phyloP scores from a whole-genome alignment of 2,113 vertebrate species.

The Pelecanus crispus region DNA sequence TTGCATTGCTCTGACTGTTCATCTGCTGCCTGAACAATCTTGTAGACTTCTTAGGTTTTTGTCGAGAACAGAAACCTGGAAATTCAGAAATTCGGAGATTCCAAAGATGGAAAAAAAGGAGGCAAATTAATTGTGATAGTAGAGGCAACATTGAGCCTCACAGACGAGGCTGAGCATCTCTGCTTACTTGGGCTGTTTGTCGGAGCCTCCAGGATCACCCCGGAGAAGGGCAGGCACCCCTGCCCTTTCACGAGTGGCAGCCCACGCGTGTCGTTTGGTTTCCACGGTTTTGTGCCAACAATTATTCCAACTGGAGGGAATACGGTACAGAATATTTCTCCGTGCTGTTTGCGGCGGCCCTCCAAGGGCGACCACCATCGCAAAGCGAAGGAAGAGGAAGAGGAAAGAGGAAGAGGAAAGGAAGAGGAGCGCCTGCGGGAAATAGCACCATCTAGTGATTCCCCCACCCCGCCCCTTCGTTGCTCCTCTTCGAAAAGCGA shows the following conservation, averaged over 20 bases:
- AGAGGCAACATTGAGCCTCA: not conserved
- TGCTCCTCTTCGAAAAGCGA: too few species aligned
- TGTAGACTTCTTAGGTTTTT: fast-evolving
- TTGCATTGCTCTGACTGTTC: not conserved
- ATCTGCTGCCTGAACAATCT: not conserved
- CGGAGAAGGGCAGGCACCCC: not conserved
- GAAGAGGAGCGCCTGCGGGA: not conserved
- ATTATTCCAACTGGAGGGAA: not conserved
- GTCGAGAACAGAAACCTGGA: not conserved
- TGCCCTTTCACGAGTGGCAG: not conserved
- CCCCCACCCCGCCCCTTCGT: not conserved
- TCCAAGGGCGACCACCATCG: fast-evolving
- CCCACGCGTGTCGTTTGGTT: not conserved
- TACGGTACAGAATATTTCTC: not conserved
- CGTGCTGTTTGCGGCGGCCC: not conserved
- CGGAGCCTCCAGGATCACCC: not conserved
- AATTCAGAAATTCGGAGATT: not conserved
- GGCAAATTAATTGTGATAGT: not conserved
- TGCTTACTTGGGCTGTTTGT: not conserved
- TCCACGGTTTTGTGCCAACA: not conserved
- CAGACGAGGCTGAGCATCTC: not conserved
- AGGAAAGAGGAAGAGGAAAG: too few species aligned
- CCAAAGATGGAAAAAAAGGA: not conserved
- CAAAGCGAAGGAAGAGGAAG: too few species aligned
- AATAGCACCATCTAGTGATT: not conserved